These are phyloP conservation scores for Harmothoe impar DNA, from an alignment of 2,888 invertebrate genomes.

Conservation along the genomic window DNA sequence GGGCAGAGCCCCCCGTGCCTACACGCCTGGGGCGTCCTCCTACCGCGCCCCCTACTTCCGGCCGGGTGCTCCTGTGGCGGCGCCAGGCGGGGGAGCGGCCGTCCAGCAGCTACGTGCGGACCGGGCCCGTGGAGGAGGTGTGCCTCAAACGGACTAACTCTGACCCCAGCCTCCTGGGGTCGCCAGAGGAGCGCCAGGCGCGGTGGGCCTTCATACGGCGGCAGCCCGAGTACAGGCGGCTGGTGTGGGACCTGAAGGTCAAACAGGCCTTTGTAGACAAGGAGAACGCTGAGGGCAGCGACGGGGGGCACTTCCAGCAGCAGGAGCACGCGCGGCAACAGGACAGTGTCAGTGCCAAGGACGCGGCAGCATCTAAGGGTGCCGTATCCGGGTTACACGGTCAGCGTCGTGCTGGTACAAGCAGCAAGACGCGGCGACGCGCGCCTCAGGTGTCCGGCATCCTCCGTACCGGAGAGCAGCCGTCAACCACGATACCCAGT, in stretches of 20 bases:
- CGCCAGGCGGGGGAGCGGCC: not conserved
- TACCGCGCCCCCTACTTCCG: not conserved
- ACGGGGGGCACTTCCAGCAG: not conserved
- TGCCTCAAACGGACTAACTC: not conserved
- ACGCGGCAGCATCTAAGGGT: not conserved
- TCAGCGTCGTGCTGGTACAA: not conserved
- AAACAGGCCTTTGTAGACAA: not conserved
- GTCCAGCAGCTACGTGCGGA: not conserved
- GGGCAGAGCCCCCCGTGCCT: not conserved
- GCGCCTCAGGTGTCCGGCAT: not conserved
- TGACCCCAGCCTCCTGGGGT: conserved; percentile 18
- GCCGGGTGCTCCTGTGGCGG: not conserved
- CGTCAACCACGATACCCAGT: not conserved
- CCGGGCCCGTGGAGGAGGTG: not conserved
- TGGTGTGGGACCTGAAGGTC: not conserved
- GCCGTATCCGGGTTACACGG: not conserved
- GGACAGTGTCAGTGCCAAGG: not conserved
- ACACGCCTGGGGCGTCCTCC: not conserved
- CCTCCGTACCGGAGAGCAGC: not conserved
- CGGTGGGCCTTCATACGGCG: conserved; percentile 42
- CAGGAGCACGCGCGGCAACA: not conserved
- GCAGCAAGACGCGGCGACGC: not conserved
- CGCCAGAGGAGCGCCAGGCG: not conserved
- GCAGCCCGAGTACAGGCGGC: conserved; percentile 44
- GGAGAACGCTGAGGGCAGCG: not conserved